Percentiles rank a stretch among this genome's conserved stretches.
Evolutionary conservation across 1,140 invertebrate species (phyloP).

Genomic region (Drosophila seguyi): DNA sequence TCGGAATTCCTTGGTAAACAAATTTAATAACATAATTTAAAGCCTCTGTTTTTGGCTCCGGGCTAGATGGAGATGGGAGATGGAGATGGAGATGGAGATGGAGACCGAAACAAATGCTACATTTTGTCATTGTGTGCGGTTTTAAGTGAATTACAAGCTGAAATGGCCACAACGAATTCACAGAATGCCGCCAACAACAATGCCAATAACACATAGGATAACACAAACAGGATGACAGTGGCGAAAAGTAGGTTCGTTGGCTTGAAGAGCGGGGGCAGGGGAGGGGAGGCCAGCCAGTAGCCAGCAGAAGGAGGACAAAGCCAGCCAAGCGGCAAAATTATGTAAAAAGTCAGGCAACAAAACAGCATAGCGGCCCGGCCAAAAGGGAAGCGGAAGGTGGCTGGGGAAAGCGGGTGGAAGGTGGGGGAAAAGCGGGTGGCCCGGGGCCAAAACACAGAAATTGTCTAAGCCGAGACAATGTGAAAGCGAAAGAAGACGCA

Average conservation of each 20-base stretch:
- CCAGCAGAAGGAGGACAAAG: conserved; percentile 62
- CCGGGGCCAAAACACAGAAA: conserved; percentile 47
- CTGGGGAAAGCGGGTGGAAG: background rate
- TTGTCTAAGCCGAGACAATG: conserved; percentile 71
- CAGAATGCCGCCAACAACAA: conserved; percentile 56
- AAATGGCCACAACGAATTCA: conserved; percentile 62
- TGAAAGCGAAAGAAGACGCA: conserved; percentile 58
- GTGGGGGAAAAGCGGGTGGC: conserved; percentile 7
- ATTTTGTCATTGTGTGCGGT: conserved; percentile 72
- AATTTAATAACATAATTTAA: conserved; percentile 66
- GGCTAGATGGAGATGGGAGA: conserved; percentile 5
- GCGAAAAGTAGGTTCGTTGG: conserved; percentile 11
- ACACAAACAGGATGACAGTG: conserved; percentile 52
- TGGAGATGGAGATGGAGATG: background rate
- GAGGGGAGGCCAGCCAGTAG: conserved; percentile 3
- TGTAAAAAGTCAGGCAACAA: conserved; percentile 78
- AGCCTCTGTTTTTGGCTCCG: conserved; percentile 25
- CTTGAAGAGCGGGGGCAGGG: background rate
- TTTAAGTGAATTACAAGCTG: conserved; percentile 81
- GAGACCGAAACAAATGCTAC: conserved; percentile 36
- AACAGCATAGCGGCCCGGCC: conserved; percentile 37
- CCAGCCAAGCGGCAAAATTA: conserved; percentile 79
- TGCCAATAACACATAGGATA: conserved; percentile 62
- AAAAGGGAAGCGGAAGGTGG: conserved; percentile 22
- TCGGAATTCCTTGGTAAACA: conserved; percentile 39